These are phyloP conservation scores for Halcyon chelicuti DNA, from an alignment of 2,797 vertebrate species.

Conservation along the genomic window DNA sequence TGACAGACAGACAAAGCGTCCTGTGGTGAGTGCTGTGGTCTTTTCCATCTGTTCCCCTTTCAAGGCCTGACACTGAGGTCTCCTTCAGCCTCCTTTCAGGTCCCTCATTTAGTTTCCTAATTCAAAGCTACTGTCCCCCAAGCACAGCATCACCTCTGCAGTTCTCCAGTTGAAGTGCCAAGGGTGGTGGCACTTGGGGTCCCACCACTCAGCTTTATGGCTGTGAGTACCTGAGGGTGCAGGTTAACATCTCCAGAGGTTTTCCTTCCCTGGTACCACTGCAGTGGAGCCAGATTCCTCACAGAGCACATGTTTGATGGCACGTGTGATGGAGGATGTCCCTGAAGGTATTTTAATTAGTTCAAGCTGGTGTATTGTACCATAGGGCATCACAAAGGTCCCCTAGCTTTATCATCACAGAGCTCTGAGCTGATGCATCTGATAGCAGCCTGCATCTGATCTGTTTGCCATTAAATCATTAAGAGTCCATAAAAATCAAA, in stretches of 20 bases:
- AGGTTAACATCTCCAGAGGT: background rate
- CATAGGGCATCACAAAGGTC: background rate
- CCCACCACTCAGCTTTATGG: background rate
- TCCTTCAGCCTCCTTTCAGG: background rate
- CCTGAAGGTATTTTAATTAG: background rate
- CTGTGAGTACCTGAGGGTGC: background rate
- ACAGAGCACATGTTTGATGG: background rate
- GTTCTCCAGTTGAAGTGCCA: rapidly evolving
- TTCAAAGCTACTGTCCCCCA: background rate
- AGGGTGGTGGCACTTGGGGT: background rate
- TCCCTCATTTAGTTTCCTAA: background rate
- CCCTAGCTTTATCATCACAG: background rate
- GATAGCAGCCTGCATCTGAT: background rate
- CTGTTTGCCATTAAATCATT: background rate
- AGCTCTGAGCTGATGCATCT: background rate
- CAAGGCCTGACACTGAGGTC: background rate
- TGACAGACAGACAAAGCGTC: background rate
- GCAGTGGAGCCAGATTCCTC: background rate
- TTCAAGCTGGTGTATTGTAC: background rate
- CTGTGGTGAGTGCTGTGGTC: rapidly evolving
- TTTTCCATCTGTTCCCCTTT: background rate
- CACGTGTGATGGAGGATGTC: rapidly evolving
- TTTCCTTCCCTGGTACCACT: rapidly evolving
- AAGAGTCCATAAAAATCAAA: background rate
- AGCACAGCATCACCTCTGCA: rapidly evolving